Base-by-base conservation (phyloP, 2,113 vertebrate species). In the Leiothrix lutea region DNA sequence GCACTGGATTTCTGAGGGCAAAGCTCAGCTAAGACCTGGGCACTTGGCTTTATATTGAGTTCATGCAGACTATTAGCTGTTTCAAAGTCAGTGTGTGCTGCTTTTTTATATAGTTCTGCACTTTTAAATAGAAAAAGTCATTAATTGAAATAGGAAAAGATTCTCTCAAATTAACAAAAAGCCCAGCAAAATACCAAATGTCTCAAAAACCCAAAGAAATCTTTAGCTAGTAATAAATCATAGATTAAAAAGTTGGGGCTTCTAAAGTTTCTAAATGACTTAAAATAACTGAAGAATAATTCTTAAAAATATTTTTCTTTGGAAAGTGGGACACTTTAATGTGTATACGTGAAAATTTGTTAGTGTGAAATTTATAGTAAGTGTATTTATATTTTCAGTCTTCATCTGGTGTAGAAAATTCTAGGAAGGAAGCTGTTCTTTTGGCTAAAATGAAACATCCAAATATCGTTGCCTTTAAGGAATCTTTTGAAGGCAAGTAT, bases 371-470 rank as follows among this genome's bases (percentile, higher is more conserved):
- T 53, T 67, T 86, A 71, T 78, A 20, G 54, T 90, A 48, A 73
- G 9, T 48, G 11, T 57, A 31, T n/a, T 87, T 94, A 9, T 90
- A 79, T 97, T 98, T 98, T 90, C 84, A 99, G 99, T 98, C 97
- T 94, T 95, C 66, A 33, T 88, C 96, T 83, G 98, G 94, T 82
- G 60, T 88, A 86, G 97, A 98, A 89, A 98, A 88, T 73, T 98
- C 98, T 42, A 98, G 98, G 92, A 98, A 94, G 78, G 99, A 99
- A 98, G 99, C 98, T 20, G 48, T 98, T 94, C 97, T 99, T 53
- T 97, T 99, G 92, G 98, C 99, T 84, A 98, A 96, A 98, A 99
- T 99, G 99, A 99, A 98, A 42, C 99, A 99, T 90, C 97, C 98
- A 23, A 99, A 99, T 94, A 98, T 99, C 2, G 98, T 99, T 74